Conservation (phyloP, 2,888 invertebrate genomes). For the Pyrrhosoma nymphula region DNA sequence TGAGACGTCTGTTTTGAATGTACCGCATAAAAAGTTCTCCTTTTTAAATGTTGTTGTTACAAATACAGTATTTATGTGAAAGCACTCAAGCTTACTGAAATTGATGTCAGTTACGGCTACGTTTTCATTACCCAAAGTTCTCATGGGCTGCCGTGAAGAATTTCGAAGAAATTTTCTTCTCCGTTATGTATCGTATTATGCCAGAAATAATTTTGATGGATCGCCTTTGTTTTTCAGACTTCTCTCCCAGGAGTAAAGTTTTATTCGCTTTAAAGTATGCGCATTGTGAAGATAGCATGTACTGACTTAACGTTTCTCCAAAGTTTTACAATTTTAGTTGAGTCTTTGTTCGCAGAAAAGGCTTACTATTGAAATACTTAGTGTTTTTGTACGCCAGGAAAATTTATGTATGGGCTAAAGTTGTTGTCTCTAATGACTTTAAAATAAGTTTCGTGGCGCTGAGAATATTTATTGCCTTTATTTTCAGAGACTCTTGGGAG, state of each 20-base stretch:
- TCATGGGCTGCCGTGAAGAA: constrained; percentile 14
- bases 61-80: not conserved
- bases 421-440: constrained; percentile 58
- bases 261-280: constrained; percentile 37
- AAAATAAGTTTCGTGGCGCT: constrained; percentile 38
- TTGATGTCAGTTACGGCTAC: not conserved
- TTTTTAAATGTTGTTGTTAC: not conserved
- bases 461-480: constrained; percentile 56
- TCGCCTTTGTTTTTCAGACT: constrained; percentile 40
- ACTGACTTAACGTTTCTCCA: constrained; percentile 11
- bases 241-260: constrained; percentile 31
- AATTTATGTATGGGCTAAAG: constrained; percentile 61
- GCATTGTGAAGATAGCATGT: constrained; percentile 40
- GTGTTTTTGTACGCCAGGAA: constrained; percentile 6
- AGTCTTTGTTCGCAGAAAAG: not conserved
- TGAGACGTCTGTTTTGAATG: not conserved
- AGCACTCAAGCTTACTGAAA: not conserved
- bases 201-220: constrained; percentile 53
- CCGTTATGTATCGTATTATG: constrained; percentile 15
- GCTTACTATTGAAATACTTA: constrained; percentile 56
- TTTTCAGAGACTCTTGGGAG: not conserved
- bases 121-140: constrained; percentile 42
- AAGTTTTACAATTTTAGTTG: constrained; percentile 42
- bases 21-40: not conserved
- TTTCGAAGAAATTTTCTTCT: constrained; percentile 29